Evolutionary conservation across 1,140 invertebrate species (phyloP), one percentile per base, ranked within the genome.

Genomic region (Atta colombica): DNA sequence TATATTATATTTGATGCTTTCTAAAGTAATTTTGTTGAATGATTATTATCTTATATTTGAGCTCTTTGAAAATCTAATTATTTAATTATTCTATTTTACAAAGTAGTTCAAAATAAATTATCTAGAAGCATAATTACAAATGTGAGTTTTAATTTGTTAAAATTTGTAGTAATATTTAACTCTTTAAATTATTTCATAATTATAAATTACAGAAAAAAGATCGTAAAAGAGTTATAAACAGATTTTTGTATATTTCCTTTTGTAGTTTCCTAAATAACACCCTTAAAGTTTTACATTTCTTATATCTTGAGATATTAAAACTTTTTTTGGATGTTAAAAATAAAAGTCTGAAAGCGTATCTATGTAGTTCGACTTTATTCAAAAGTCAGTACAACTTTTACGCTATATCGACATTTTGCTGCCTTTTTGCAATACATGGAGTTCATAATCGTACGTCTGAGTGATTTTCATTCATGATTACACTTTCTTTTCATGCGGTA

Each of bases 381-480:
- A 69, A n/a, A 39, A 69, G 65, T 45, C 55, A 72, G 18, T 51
- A 49, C 53, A 51, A 82, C 39, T 82, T 74, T 45, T 60, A 28
- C n/a, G 18, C 18, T 16, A 53, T 45, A 18, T n/a, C 31, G n/a
- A 39, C 35, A 28, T 21, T 71, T 71, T 81, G 60, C 45, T 28
- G 21, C 35, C 14, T 69, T 55, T 55, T n/a, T 21, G 45, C 31
- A 8, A 58, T 45, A 66, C n/a, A 81, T 31, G 35, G 53, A 35
- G 12, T 71, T 82, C 12, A 61, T 61, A 82, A 82, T 61, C 35
- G 55, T 12, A 72, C 18, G 53, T 82, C 14, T 51, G 53, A 72
- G 35, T 45, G 39, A 75, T 61, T 61, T 39, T 49, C 55, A 84
- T 84, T 84, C 55, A 61, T 28, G 80, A 61, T 84, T 75, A 75